Percentiles rank a stretch among this genome's conserved stretches.
These are phyloP conservation scores for Ptychodera flava DNA, from an alignment of 35 echinoderm and acorn worm species.

Conservation along the genomic window DNA sequence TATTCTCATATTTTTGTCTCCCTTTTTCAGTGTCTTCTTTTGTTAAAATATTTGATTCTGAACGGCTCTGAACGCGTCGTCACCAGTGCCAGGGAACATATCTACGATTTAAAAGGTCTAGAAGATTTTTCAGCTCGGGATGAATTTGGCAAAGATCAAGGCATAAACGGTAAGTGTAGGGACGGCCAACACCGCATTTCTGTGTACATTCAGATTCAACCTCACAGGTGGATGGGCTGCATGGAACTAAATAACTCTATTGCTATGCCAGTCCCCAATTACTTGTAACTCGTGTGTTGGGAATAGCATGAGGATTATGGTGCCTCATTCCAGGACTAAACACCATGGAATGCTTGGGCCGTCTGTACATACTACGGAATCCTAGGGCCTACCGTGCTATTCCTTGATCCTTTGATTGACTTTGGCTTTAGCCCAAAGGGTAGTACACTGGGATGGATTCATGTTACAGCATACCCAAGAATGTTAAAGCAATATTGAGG, in stretches of 20 bases:
- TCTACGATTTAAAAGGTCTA: constrained; percentile 82
- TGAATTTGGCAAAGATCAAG: constrained; percentile 96
- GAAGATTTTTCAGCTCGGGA: constrained; percentile 78
- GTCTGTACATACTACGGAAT: too few relatives aligned
- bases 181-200: too few relatives aligned
- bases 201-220: too few relatives aligned
- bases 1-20: background rate
- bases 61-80: constrained; percentile 96
- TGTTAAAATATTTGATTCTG: constrained; percentile 82
- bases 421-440: too few relatives aligned
- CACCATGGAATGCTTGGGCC: too few relatives aligned
- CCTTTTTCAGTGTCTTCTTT: constrained; percentile 65
- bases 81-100: constrained; percentile 83
- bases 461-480: too few relatives aligned
- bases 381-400: too few relatives aligned
- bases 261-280: background rate
- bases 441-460: too few relatives aligned
- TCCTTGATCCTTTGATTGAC: too few relatives aligned
- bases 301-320: background rate
- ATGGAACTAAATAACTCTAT: background rate
- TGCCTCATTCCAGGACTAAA: background rate
- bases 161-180: constrained; percentile 79
- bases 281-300: background rate
- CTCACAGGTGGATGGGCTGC: too few relatives aligned
- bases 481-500: too few relatives aligned